Base-by-base conservation (phyloP, 2,888 invertebrate genomes). In the Cephus runcator region DNA sequence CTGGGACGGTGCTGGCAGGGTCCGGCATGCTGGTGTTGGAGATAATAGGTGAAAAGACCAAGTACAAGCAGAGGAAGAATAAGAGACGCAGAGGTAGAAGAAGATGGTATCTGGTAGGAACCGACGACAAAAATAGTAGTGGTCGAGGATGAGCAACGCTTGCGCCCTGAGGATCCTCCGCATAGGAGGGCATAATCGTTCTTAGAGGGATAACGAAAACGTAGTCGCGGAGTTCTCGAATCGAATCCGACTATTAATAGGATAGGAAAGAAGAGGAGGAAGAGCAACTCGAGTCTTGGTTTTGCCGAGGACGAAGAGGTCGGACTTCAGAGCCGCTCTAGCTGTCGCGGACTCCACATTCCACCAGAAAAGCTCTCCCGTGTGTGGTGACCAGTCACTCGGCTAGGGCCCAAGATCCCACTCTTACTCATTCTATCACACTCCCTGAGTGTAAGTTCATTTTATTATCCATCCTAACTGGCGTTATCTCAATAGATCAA, bases 331-430 rank as follows among this genome's bases (percentile, higher is more conserved):
- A 94, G 94, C 94, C 94, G 94, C 94, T 93, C 92, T 93, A 93
- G 94, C 93, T 93, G 93, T 93, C 93, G 94, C 94, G 94, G 94
- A 94, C 94, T 94, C 94, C 94, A 94, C 94, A 94, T 94, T 94
- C 94, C 94, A 94, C 93, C 94, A 93, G 89, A 85, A 85, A 85
- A 86, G 86, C 85, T 85, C 84, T 85, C 83, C 82, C 80, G 87
- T 85, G 86, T 85, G 87, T 84, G 79, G 77, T 79, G 75, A 82
- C 79, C 81, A 77, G 82, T 75, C 81, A 81, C 81, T 75, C 79
- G 73, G 83, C 80, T 80, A 81, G 79, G 83, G 78, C 69, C 79
- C 69, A 77, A 79, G 74, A 92, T 92, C 90, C 92, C 92, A 92
- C 92, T 77, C 92, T 92, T 92, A 93, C 93, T 92, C 90, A 92